A percentile compares a stretch with the other conserved stretches of the same genome.
Evolutionary conservation across 1,140 invertebrate species (phyloP).

Genomic region (Choristoneura fumiferana): DNA sequence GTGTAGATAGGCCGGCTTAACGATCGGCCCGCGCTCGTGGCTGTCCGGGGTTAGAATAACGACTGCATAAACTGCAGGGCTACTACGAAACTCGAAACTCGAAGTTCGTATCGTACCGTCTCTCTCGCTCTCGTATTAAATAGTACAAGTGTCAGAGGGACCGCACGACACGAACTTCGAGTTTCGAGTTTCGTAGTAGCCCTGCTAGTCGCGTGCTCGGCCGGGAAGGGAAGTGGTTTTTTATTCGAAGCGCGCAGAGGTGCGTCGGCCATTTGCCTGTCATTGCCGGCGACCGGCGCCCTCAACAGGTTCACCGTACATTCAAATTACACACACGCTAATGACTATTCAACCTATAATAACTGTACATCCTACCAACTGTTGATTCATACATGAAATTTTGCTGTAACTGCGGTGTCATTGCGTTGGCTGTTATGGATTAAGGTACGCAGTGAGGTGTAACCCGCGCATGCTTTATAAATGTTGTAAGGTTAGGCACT

Average conservation of each 20-base stretch:
- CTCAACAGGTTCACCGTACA: constrained; percentile 9
- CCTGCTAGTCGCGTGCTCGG: constrained; percentile 29
- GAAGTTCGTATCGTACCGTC: too few species aligned
- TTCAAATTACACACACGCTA: constrained; percentile 9
- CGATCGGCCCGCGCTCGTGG: constrained; percentile 20
- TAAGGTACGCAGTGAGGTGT: too few species aligned
- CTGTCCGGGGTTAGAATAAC: constrained; percentile 26
- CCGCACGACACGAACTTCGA: too few species aligned
- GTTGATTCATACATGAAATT: constrained; percentile 18
- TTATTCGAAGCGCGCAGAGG: constrained; percentile 16
- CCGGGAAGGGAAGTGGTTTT: constrained; percentile 19
- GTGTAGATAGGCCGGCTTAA: constrained; percentile 16
- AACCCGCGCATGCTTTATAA: too few species aligned
- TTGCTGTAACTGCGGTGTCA: constrained; percentile 5
- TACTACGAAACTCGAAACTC: too few species aligned
- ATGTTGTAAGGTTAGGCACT: too few species aligned
- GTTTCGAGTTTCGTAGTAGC: too few species aligned
- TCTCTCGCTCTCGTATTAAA: too few species aligned
- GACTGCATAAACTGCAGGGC: constrained; percentile 27
- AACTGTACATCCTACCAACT: constrained; percentile 11
- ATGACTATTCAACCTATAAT: constrained; percentile 5
- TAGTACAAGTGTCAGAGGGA: too few species aligned
- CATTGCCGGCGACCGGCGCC: neutral
- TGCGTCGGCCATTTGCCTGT: constrained; percentile 13
- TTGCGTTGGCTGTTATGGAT: neutral